Evolutionary conservation across 2,113 vertebrate genomes (phyloP).

Genomic region (Setophaga coronata): DNA sequence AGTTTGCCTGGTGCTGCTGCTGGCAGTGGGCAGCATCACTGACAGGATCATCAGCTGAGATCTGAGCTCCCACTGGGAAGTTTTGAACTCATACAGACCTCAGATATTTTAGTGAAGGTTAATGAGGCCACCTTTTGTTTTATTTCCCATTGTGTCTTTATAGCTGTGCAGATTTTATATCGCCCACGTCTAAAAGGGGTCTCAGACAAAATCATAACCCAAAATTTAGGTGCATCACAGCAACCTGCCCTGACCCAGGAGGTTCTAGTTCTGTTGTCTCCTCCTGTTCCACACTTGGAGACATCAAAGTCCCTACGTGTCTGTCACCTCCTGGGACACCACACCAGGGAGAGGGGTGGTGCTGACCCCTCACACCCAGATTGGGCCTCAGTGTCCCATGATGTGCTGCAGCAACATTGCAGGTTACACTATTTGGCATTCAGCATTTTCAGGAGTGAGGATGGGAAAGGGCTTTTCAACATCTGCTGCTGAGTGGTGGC

Average conservation of each 20-base stretch:
- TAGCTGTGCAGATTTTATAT: background rate
- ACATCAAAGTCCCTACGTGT: background rate
- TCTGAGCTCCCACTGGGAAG: background rate
- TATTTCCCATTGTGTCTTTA: background rate
- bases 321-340: background rate
- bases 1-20: background rate
- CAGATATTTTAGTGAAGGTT: background rate
- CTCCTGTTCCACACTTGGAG: background rate
- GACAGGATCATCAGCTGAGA: background rate
- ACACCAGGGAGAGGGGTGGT: background rate
- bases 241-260: background rate
- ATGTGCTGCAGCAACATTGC: background rate
- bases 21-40: background rate
- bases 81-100: background rate
- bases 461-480: background rate
- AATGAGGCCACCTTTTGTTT: background rate
- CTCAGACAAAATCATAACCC: background rate
- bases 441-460: background rate
- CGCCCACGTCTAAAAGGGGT: background rate
- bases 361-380: background rate
- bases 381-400: background rate
- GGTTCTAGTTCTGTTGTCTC: background rate
- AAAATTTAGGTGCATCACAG: background rate
- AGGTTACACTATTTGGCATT: background rate
- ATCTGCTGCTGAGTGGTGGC: background rate